Evolutionary conservation across 2,797 vertebrate genomes (phyloP).

Genomic region (Prionace glauca): DNA sequence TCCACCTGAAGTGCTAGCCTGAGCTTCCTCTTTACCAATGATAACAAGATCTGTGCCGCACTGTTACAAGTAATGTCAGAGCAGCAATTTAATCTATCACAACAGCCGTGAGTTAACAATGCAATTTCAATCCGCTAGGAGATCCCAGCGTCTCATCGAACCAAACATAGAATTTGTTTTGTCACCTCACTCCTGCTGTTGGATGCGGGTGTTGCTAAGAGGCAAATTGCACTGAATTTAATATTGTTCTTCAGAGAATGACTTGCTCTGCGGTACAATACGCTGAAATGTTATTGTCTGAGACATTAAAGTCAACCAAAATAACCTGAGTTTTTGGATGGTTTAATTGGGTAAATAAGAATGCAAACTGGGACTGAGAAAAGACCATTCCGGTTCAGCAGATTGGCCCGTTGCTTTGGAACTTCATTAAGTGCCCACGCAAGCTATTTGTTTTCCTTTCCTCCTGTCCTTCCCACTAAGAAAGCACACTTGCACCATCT

Average conservation of each 20-base stretch:
- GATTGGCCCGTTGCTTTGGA: constrained; percentile 17
- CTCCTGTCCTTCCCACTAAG: neutral
- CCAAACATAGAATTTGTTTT: neutral
- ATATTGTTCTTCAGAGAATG: neutral
- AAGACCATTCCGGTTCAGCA: neutral
- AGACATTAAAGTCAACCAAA: neutral
- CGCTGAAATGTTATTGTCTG: neutral
- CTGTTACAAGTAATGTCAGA: neutral
- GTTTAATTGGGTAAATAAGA: neutral
- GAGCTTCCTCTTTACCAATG: neutral
- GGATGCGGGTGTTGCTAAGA: neutral
- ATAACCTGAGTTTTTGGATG: neutral
- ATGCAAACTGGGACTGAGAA: neutral
- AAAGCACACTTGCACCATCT: neutral
- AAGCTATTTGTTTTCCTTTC: neutral
- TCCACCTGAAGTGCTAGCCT: neutral
- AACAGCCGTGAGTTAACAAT: neutral
- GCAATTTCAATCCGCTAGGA: neutral
- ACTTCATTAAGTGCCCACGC: constrained; percentile 13
- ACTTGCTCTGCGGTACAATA: neutral
- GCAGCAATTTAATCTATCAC: neutral
- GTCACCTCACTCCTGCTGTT: neutral
- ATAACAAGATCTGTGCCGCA: neutral
- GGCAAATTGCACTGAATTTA: neutral
- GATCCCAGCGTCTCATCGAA: neutral